A percentile compares a stretch with the other conserved stretches of the same genome.
Conservation (phyloP, 1,140 invertebrate species). For the Drepana arcuata region DNA sequence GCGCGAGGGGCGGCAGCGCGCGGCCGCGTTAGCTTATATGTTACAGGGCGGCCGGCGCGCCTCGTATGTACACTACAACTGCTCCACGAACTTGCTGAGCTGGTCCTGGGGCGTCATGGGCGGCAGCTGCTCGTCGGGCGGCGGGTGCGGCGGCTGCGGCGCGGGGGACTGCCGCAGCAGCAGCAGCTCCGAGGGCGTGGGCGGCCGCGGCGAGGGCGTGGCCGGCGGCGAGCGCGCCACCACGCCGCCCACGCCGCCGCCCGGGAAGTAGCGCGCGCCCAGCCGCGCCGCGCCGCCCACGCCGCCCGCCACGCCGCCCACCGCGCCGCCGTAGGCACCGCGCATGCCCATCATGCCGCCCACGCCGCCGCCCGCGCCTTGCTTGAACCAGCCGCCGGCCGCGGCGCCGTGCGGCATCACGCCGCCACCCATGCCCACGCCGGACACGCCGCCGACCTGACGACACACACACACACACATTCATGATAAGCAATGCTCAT, state of each 20-base stretch:
- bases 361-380: constrained; percentile 23
- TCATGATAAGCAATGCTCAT: too few relatives aligned
- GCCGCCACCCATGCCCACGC: constrained; percentile 32
- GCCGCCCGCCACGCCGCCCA: constrained; percentile 27
- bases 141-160: constrained; percentile 77
- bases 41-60: constrained; percentile 37
- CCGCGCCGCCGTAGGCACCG: constrained; percentile 27
- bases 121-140: constrained; percentile 79
- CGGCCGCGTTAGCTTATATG: constrained; percentile 41
- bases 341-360: constrained; percentile 17
- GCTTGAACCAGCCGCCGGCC: constrained; percentile 14
- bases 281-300: constrained; percentile 32
- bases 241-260: constrained; percentile 65
- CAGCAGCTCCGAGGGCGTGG: constrained; percentile 56
- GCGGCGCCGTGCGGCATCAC: constrained; percentile 28
- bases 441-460: constrained; percentile 43
- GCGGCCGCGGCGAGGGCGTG: constrained; percentile 69
- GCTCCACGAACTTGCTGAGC: constrained; percentile 93
- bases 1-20: constrained; percentile 17
- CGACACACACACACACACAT: background rate
- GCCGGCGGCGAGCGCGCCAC: constrained; percentile 85
- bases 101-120: constrained; percentile 92
- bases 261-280: constrained; percentile 29
- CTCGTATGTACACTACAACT: constrained; percentile 81
- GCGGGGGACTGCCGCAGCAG: constrained; percentile 77